Evolutionary conservation across 2,888 invertebrate species (phyloP).

Genomic region (Troides oblongomaculatus): DNA sequence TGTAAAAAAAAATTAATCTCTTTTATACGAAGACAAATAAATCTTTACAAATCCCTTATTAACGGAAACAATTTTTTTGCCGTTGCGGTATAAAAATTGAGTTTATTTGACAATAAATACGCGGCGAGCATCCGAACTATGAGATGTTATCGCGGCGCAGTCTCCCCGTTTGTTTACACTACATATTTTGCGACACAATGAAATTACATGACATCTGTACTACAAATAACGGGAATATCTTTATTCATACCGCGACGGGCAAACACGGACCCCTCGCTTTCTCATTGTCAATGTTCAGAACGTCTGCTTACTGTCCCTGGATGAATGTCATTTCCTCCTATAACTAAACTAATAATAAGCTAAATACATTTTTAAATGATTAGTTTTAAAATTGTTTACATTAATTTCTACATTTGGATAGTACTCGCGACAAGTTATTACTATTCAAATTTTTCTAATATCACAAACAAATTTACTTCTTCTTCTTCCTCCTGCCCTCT

Average conservation of each 20-base stretch:
- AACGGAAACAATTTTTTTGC: conserved; percentile 53
- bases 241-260: conserved; percentile 76
- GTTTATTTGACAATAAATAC: conserved; percentile 57
- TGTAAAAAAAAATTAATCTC: conserved; percentile 60
- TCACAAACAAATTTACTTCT: no score
- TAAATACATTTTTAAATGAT: conserved; percentile 21
- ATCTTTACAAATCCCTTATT: conserved; percentile 63
- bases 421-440: not conserved
- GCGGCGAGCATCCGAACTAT: conserved; percentile 60
- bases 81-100: conserved; percentile 60
- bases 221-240: conserved; percentile 80
- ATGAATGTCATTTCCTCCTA: conserved; percentile 18
- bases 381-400: not conserved
- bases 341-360: conserved; percentile 15
- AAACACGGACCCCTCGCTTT: conserved; percentile 69
- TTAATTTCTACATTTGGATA: not conserved
- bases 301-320: conserved; percentile 71
- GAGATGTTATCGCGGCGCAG: conserved; percentile 70
- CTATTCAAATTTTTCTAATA: no score
- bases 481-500: no score
- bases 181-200: conserved; percentile 79
- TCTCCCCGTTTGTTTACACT: conserved; percentile 76
- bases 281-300: conserved; percentile 58
- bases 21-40: conserved; percentile 60
- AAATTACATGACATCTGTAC: conserved; percentile 80